These are phyloP conservation scores for Lycaena phlaeas DNA, from an alignment of 2,888 invertebrate genomes.

Conservation along the genomic window DNA sequence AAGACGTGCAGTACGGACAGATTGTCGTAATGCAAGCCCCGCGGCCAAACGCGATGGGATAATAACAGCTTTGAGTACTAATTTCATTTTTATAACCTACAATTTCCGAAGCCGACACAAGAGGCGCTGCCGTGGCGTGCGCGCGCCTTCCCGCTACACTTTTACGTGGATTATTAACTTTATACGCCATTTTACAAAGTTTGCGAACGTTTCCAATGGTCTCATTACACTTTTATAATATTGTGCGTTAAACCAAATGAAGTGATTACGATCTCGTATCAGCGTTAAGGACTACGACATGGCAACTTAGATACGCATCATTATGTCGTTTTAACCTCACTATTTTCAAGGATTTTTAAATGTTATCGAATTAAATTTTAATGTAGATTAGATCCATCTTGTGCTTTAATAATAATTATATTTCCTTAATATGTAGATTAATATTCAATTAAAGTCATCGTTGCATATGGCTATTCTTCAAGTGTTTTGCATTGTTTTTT, in stretches of 20 bases:
- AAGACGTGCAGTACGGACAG: conserved; percentile 73
- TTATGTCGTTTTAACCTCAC: conserved; percentile 38
- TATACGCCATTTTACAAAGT: conserved; percentile 70
- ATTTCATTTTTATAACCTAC: conserved; percentile 74
- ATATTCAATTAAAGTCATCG: not conserved
- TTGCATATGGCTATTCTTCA: too few species aligned
- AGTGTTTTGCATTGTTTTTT: too few species aligned
- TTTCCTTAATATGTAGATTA: not conserved
- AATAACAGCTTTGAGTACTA: conserved; percentile 73
- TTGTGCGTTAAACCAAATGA: conserved; percentile 59
- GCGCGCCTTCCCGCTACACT: conserved; percentile 55
- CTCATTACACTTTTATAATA: conserved; percentile 66
- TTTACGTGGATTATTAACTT: conserved; percentile 70
- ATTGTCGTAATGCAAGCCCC: conserved; percentile 72
- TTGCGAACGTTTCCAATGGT: conserved; percentile 64
- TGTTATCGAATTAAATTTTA: conserved; percentile 28
- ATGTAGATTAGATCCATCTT: conserved; percentile 17
- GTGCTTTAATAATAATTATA: too few species aligned
- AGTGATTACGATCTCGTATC: conserved; percentile 65
- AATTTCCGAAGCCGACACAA: conserved; percentile 72
- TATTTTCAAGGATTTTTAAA: conserved; percentile 32
- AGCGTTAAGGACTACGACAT: conserved; percentile 62
- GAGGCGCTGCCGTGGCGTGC: conserved; percentile 71
- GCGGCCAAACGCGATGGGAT: conserved; percentile 73
- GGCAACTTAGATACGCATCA: conserved; percentile 46